Conservation (phyloP, 1,140 invertebrate genomes). For the Bombus terrestris region DNA sequence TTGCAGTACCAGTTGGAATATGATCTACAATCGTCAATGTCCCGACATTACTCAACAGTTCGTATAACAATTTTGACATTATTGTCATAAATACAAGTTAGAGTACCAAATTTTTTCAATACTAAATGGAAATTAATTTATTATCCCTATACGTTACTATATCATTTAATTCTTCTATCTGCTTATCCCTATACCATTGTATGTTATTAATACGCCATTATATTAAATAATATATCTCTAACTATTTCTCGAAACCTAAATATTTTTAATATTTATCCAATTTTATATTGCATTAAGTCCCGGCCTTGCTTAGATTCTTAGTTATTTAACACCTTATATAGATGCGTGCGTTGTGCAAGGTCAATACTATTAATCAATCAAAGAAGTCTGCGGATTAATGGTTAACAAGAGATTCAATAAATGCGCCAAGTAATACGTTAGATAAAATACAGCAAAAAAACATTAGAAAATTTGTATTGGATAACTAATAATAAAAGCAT, state of each 20-base stretch:
- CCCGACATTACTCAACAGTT: constrained; percentile 85
- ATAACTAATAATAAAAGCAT: background rate
- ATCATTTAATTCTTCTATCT: background rate
- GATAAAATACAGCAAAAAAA: background rate
- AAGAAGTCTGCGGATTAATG: background rate
- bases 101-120: background rate
- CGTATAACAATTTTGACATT: constrained; percentile 31
- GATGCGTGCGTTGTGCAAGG: background rate
- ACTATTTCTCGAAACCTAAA: background rate
- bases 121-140: background rate
- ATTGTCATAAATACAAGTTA: background rate
- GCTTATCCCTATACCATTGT: background rate
- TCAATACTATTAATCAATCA: background rate
- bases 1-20: constrained; percentile 86
- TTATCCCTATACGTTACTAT: background rate
- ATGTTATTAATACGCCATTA: too few relatives aligned
- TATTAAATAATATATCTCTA: background rate
- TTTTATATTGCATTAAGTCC: background rate
- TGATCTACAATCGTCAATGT: constrained; percentile 80
- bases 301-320: background rate
- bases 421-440: background rate
- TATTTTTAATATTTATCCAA: background rate
- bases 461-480: background rate
- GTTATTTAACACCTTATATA: background rate
- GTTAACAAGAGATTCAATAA: background rate